These are phyloP conservation scores for Cottoperca gobio DNA, from an alignment of 2,797 vertebrate species.

Conservation along the genomic window DNA sequence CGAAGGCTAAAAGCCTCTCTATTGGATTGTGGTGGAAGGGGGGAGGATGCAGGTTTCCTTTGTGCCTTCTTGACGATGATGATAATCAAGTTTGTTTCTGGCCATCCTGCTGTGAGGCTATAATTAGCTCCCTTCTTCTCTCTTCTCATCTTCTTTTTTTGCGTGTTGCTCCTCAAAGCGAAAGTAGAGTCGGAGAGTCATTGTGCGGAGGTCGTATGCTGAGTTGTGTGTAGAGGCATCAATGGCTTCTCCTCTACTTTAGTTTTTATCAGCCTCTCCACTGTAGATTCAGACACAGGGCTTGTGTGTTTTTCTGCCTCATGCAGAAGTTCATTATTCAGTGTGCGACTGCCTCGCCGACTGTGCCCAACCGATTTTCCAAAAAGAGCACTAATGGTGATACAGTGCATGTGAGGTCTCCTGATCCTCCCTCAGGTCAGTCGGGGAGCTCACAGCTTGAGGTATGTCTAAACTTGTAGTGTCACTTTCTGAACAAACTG, in stretches of 20 bases:
- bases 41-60: slow-evolving; percentile 79
- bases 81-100: slow-evolving; percentile 85
- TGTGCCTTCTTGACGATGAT: slow-evolving; percentile 80
- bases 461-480: slow-evolving; percentile 68
- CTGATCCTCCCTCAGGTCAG: slow-evolving; percentile 49
- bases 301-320: slow-evolving; percentile 18
- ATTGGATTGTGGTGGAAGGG: slow-evolving; percentile 86
- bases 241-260: neutral
- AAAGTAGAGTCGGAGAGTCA: slow-evolving; percentile 35
- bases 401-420: slow-evolving; percentile 37
- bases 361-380: slow-evolving; percentile 2
- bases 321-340: slow-evolving; percentile 20
- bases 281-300: slow-evolving; percentile 14
- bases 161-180: slow-evolving; percentile 65
- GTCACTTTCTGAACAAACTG: slow-evolving; percentile 73
- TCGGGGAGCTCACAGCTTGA: slow-evolving; percentile 56
- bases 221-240: slow-evolving; percentile 22
- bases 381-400: slow-evolving; percentile 23
- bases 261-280: slow-evolving; percentile 11
- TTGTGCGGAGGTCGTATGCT: slow-evolving; percentile 47
- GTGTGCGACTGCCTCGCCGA: neutral
- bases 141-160: slow-evolving; percentile 55
- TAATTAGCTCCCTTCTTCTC: slow-evolving; percentile 76
- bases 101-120: slow-evolving; percentile 79
- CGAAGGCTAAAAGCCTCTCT: slow-evolving; percentile 93